Evolutionary conservation across 2,797 vertebrate species (phyloP).

Genomic region (Caiman crocodilus): DNA sequence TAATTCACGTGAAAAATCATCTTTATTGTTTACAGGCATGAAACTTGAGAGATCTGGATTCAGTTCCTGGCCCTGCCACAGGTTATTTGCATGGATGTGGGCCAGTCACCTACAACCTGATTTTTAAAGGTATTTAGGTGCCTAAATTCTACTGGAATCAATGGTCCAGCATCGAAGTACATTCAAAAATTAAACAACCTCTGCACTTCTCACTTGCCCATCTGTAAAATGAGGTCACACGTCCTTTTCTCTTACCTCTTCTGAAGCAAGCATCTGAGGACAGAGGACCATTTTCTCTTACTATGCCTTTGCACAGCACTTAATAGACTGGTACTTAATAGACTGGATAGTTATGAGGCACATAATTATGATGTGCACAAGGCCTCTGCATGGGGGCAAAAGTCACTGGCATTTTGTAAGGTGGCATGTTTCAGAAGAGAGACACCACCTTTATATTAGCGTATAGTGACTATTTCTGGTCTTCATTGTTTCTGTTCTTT

Average conservation of each 20-base stretch:
- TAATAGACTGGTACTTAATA: background rate
- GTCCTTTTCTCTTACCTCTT: background rate
- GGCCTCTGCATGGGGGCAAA: background rate
- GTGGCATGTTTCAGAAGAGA: background rate
- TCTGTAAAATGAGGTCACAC: background rate
- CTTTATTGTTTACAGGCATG: slow-evolving; percentile 38
- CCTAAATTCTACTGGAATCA: background rate
- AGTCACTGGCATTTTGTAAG: background rate
- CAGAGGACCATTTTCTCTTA: background rate
- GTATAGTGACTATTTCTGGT: background rate
- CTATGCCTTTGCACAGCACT: background rate
- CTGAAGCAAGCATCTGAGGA: background rate
- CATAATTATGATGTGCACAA: background rate
- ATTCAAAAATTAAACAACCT: background rate
- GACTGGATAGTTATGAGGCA: background rate
- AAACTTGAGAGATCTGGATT: background rate
- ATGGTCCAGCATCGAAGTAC: background rate
- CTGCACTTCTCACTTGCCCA: background rate
- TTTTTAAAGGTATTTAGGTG: background rate
- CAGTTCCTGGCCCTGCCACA: slow-evolving; percentile 32
- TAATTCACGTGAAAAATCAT: slow-evolving; percentile 70
- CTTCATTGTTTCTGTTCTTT: background rate
- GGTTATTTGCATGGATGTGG: slow-evolving; percentile 17
- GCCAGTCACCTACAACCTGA: background rate
- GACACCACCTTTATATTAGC: background rate